Base-by-base conservation (phyloP, 1,140 invertebrate genomes). In the Hyposmocoma kahamanoa region DNA sequence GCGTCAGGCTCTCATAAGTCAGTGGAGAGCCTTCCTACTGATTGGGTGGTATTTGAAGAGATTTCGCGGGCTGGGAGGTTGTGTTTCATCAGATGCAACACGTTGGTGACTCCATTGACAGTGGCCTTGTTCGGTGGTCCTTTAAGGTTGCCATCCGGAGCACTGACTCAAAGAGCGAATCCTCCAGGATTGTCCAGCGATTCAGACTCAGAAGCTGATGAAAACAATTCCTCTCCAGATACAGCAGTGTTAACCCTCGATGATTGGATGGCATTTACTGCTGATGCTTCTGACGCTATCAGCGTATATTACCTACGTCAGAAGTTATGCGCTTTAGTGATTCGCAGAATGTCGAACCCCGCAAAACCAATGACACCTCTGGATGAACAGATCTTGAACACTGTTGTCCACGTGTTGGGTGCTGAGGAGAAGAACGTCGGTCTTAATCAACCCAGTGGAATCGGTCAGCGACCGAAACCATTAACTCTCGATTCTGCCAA, bases 31-130 rank as follows among this genome's bases (percentile, higher is more conserved):
- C 75, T 96, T 18, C 92, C 91, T 0, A 90, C 92, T 6, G 93
- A 96, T 67, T 97, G 95, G 94, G 81, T 97, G 15, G 87, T 96
- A 22, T 97, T 93, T 73, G 94, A 95, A 67, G 95, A 96, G 78
- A 92, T 96, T 80, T 92, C 90, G 11, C 88, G 91, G 22, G 86
- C 87, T 6, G 91, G 89, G 11, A 83, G 87, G 39, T 87, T 90
- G 28, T 91, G 91, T 56, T 90, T 91, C 52, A 91, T 94, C 1
- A 89, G 90, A 46, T 92, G 91, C 53, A 93, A 92, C 46, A 96
- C 96, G 10, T 60, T 95, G 9, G 89, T 97, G 1, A 92, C 93
- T 42, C 91, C 95, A 0, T 72, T 96, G 9, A 92, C 94, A 2
- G 91, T 98, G 15, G 93, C 92, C 8, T 62, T 96, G 17, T 95